Base-by-base conservation (phyloP, 2,888 invertebrate species). In the Agelastica alni region DNA sequence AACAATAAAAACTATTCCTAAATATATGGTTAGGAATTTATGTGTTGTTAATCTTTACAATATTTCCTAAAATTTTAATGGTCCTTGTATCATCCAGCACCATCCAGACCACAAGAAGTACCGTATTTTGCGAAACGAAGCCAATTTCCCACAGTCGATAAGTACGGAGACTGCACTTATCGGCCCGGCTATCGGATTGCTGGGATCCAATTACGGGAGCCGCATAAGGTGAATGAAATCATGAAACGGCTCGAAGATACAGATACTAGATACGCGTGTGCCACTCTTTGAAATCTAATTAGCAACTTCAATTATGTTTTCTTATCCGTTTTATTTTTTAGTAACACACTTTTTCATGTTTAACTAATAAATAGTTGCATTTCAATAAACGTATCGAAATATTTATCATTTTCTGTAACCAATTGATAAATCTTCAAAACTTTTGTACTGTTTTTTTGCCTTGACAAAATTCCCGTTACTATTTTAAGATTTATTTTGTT, bases 201-300 rank as follows among this genome's bases (percentile, higher is more conserved):
- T 70, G 74, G 51, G 70, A 72, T 75, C 75, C 75, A 76, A 76
- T 76, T 76, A 76, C 75, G 72, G 71, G 69, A 70, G 66, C 74
- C 74, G 71, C 75, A 74, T 76, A 76, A 75, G 75, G 75, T 74
- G 75, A 75, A 76, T 75, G 75, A 76, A 76, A 75, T 75, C 74
- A 71, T 73, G 73, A 71, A 73, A 73, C 67, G 68, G 69, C 66
- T 63, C 62, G 67, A 64, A 59, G 70, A 71, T 73, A 63, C 71
- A 70, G 71, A 73, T 71, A 64, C 62, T 49, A 68, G 72, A 72
- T 73, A 72, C 64, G 67, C 69, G 70, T 71, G 68, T 68, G 69
- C 67, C 63, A 67, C 66, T 61, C 68, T 69, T 70, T 72, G 70
- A 74, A 72, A 71, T 70, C 70, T 73, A 75, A 75, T 75, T 74